These are phyloP conservation scores for Lutjanus argentimaculatus DNA, from an alignment of 2,797 vertebrate genomes.

Conservation along the genomic window DNA sequence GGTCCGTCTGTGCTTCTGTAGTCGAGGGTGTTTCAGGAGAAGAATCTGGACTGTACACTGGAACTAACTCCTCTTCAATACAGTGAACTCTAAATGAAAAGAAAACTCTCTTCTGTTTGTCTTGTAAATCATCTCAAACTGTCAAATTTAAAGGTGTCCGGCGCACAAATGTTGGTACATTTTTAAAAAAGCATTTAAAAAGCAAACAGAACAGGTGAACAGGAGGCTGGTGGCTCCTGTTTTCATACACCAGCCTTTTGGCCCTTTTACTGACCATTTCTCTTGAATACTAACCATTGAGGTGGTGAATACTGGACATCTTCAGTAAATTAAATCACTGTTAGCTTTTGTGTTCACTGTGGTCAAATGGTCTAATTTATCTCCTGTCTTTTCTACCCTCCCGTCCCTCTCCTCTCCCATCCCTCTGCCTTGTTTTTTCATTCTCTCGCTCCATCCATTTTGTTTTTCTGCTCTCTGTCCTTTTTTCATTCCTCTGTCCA, in stretches of 20 bases:
- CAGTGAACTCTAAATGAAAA: not conserved
- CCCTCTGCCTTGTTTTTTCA: not conserved
- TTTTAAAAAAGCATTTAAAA: not conserved
- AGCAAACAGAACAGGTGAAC: not conserved
- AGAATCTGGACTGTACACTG: not conserved
- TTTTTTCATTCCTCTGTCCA: not conserved
- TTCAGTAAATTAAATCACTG: not conserved
- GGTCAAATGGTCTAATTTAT: constrained; percentile 15
- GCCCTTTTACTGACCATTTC: not conserved
- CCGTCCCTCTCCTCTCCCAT: not conserved
- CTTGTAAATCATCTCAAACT: not conserved
- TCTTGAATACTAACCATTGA: constrained; percentile 20
- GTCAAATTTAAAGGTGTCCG: not conserved
- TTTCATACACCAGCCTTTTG: not conserved
- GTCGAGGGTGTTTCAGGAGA: not conserved
- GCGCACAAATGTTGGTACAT: not conserved
- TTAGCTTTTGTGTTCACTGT: not conserved
- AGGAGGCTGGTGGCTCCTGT: not conserved
- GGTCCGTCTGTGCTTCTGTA: not conserved
- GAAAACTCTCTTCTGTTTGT: not conserved
- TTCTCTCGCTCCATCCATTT: not conserved
- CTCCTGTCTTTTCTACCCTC: not conserved
- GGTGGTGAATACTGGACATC: not conserved
- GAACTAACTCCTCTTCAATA: not conserved
- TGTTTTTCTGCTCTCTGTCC: not conserved